Evolutionary conservation across 2,888 invertebrate genomes (phyloP), one percentile per base, ranked within the genome.

Genomic region (Dynastes tityus): DNA sequence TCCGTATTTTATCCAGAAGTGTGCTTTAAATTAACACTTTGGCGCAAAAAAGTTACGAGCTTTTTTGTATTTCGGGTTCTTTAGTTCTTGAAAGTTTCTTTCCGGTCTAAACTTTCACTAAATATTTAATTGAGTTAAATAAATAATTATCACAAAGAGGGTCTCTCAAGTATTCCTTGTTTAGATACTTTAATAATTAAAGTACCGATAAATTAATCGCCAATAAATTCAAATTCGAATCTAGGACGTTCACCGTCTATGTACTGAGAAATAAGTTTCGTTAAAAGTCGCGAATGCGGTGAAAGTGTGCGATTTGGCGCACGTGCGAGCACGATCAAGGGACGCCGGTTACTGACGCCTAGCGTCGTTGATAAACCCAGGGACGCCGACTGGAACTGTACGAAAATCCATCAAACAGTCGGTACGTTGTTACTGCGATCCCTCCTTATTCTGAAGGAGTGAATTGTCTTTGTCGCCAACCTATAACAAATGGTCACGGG

Each of bases 1-100:
- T 94, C 89, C 95, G 92, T 91, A 95, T 91, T 89, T 94, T 94
- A 94, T 95, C 95, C 95, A 93, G 93, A 89, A 89, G 88, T 79
- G 64, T 53, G 79, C 71, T 78, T 82, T 80, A 70, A 70, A 55
- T 71, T 68, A 82, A 81, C 80, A 79, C 77, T 45, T 45, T 58
- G 58, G 78, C 67, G 67, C 11, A 13, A 61, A 74, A 45, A 40
- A 73, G 4, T 45, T n/a, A 45, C 9, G 49, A 49, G 22, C 13
- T 2, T 40, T 13, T 32, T 8, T 45, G 4, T 22, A 22, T 45
- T 8, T 8, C 22, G 22, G 2, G 22, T 27, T 2, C 13, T 16
- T 13, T 27, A 32, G 22, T 29, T 63, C 32, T 27, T 13, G 27
- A 63, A 32, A 11, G 22, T 61, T 32, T 32, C 32, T 29, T 4